Conservation (phyloP, 2,797 vertebrate species). For the Cyclura pinguis region DNA sequence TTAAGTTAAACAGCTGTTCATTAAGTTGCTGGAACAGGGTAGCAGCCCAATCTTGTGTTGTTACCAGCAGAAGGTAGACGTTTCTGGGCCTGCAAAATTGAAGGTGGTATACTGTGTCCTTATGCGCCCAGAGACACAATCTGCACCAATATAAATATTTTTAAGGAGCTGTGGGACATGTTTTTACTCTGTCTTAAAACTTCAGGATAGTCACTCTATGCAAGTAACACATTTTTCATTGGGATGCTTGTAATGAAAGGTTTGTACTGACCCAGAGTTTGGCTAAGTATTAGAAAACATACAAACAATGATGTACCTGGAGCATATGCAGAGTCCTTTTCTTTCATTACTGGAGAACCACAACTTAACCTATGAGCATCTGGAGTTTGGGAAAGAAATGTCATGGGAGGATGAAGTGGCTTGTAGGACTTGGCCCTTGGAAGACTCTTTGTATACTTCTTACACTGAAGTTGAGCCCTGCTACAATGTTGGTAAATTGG, state of each 20-base stretch:
- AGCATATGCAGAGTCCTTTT: neutral
- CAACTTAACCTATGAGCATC: neutral
- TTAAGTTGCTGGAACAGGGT: conserved; percentile 39
- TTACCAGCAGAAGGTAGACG: neutral
- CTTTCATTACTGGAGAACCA: neutral
- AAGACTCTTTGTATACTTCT: no score
- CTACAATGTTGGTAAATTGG: neutral
- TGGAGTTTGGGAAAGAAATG: neutral
- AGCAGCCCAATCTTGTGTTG: conserved; percentile 3
- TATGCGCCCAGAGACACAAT: neutral
- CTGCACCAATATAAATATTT: neutral
- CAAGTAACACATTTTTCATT: neutral
- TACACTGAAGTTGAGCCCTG: neutral
- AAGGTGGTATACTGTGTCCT: neutral
- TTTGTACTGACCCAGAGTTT: neutral
- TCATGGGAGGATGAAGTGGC: neutral
- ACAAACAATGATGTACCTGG: neutral
- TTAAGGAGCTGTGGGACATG: neutral
- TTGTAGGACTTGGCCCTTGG: neutral
- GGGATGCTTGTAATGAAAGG: neutral
- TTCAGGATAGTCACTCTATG: neutral
- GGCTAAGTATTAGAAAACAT: neutral
- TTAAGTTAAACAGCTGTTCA: conserved; percentile 51
- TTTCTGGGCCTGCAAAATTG: conserved; percentile 16
- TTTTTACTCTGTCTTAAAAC: neutral